A percentile compares a stretch with the other conserved stretches of the same genome.
These are phyloP conservation scores for Hylaeus anthracinus DNA, from an alignment of 1,140 invertebrate species.

Conservation along the genomic window DNA sequence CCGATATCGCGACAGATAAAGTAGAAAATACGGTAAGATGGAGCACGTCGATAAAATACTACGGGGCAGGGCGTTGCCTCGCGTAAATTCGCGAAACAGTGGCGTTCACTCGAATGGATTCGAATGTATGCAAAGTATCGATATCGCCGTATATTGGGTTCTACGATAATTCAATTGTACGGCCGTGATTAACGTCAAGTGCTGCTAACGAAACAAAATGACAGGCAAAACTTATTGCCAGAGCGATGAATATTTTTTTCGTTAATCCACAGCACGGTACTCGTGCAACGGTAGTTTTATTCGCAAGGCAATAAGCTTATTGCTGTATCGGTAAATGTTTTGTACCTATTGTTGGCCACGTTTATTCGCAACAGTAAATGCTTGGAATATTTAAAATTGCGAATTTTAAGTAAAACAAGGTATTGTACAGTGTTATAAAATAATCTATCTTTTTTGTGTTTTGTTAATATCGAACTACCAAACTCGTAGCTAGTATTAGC, in stretches of 20 bases:
- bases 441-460: no score
- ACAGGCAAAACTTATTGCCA: neutral
- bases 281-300: neutral
- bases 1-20: neutral
- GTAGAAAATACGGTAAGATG: constrained; percentile 17
- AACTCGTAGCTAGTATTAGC: no score
- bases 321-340: no score
- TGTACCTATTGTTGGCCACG: no score
- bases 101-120: neutral
- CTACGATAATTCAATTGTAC: constrained; percentile 16
- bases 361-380: no score
- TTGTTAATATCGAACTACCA: no score
- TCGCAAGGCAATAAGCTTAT: no score
- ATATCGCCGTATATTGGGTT: constrained; percentile 9
- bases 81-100: constrained; percentile 14
- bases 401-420: no score
- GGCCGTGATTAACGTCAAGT: constrained; percentile 10
- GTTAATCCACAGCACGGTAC: neutral
- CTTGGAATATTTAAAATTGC: no score
- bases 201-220: neutral
- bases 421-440: no score
- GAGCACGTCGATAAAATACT: neutral
- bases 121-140: constrained; percentile 22
- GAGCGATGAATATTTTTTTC: neutral
- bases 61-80: neutral